Evolutionary conservation across 2,797 vertebrate species (phyloP), one percentile per base, ranked within the genome.

Genomic region (Halcyon leucocephala): DNA sequence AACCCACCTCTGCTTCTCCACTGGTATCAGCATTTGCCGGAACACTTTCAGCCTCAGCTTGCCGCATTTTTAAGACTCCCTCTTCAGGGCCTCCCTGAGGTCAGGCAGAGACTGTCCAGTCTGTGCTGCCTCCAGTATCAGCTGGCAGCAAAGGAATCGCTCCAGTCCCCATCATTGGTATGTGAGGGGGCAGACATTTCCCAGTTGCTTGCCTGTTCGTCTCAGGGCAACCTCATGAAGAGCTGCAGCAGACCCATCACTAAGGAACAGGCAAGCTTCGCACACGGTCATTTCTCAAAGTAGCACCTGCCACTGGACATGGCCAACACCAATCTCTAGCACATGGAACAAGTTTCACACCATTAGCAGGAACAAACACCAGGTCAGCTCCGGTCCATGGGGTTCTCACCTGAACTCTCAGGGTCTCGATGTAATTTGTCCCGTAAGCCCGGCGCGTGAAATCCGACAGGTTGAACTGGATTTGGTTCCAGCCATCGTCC

Each of bases 401-500:
- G 39, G 26, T 86, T 11, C 89, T 51, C 76, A 99, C 99, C 99
- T 99, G 99, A 65, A 99, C 99, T 61, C 99, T 98, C 22, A 99
- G 98, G 3, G 99, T 99, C 98, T 99, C 99, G 0, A 99, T 99
- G 95, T 99, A 99, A 83, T 99, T 99, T 20, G 99, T 99, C 52
- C 99, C 99, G 0, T 99, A 99, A 0, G 99, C 99, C 10, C 99
- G 98, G 42, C 99, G 98, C 2, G 99, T 99, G 97, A 99, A 99
- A 92, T 99, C 99, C 0, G 99, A 99, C 64, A 99, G 97, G 97
- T 99, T 99, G 97, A 99, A 99, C 97, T 99, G 99, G 82, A 99
- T 99, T 97, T 99, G 99, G 98, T 99, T 99, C 99, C 99, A 99
- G 97, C 99, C 99, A 0, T 99, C 99, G 0, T 99, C 99, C 84